Evolutionary conservation across 2,113 vertebrate species (phyloP).

Genomic region (Gnathonemus echidnorhynchus): DNA sequence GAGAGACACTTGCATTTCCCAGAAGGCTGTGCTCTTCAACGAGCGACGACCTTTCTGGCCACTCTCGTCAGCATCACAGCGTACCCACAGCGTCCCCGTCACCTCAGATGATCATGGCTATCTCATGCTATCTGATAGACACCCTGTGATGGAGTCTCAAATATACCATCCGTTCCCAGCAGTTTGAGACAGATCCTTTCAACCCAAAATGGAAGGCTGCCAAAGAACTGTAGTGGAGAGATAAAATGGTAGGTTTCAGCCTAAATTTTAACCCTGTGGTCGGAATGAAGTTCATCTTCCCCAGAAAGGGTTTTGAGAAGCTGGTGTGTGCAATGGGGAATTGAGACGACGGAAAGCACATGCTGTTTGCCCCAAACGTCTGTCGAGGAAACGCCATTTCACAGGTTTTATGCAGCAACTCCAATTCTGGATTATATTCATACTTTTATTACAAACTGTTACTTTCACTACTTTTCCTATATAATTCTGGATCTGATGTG

Average conservation of each 20-base stretch:
- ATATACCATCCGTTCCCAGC: slow-evolving; percentile 5
- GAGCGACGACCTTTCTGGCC: background rate
- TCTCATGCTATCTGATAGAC: background rate
- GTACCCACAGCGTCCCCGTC: background rate
- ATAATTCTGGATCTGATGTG: background rate
- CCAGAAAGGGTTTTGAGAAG: background rate
- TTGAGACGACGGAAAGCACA: background rate
- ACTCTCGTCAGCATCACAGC: background rate
- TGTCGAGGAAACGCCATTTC: background rate
- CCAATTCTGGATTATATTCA: background rate
- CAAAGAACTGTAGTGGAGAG: background rate
- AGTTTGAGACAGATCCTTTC: background rate
- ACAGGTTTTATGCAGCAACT: background rate
- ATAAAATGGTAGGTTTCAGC: background rate
- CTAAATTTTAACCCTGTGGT: background rate
- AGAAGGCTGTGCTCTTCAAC: background rate
- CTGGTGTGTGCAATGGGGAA: background rate
- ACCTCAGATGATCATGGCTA: background rate
- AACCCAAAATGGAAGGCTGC: background rate
- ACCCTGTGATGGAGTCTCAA: background rate
- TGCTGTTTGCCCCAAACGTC: background rate
- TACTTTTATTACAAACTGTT: background rate
- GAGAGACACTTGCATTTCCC: background rate
- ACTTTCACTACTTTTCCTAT: background rate
- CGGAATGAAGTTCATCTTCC: background rate